Evolutionary conservation across 2,113 vertebrate species (phyloP), one percentile per base, ranked within the genome.

Genomic region (Sinocyclocheilus grahami): DNA sequence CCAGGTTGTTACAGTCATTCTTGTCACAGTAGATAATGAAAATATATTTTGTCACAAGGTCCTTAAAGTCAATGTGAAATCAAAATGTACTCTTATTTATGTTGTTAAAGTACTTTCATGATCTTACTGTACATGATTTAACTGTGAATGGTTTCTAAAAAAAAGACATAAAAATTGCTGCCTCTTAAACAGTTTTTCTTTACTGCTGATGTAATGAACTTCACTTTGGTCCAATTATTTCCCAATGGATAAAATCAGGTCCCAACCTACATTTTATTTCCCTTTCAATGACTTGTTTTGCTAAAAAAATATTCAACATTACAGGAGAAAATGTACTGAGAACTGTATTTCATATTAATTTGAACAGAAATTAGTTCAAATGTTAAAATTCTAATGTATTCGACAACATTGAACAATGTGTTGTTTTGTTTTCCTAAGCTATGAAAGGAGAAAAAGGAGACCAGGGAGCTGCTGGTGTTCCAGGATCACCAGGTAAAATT

Each of bases 391-490:
- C 10, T 24, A 58, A 60, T 20, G 18, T 55, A 18, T 55, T 55
- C 24, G 5, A 27, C 12, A 63, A 39, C 30, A 24, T 14, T 80
- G 1, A 46, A 72, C 11, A 83, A 74, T 74, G 24, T 48, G 4
- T 65, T 58, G 33, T 80, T 42, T 86, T 72, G 4, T 86, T 63
- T 81, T 86, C 10, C 51, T 5, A 9, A 95, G 95, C 82, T 8
- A 24, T 24, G 8, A 96, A 95, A 91, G 95, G 96, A 89, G 93
- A 96, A 22, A 97, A 97, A 90, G 97, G 97, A 82, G 96, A 97
- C 20, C 94, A 82, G 37, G 97, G 97, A 0, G 86, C 89, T 14
- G 78, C 90, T 0, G 96, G 97, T 30, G 62, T 76, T 3, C 85
- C 93, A 16, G 91, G 94, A 3, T 91, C 92, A 1, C 92, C 95